Percentiles rank a stretch among this genome's conserved stretches.
These are phyloP conservation scores for Anthrax anthrax DNA, from an alignment of 2,888 invertebrate species.

Conservation along the genomic window DNA sequence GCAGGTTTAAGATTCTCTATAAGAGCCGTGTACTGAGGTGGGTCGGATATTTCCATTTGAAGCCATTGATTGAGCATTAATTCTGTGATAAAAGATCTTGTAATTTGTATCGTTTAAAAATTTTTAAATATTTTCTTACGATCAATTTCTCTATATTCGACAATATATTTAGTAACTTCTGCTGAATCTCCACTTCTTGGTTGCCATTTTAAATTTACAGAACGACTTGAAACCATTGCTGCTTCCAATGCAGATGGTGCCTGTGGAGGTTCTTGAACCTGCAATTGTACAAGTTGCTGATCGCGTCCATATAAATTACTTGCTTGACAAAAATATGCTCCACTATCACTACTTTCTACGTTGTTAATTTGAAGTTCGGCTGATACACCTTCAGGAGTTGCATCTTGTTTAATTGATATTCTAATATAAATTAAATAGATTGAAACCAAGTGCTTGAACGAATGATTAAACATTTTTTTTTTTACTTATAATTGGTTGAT, in stretches of 20 bases:
- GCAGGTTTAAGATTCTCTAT: slow-evolving; percentile 57
- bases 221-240: slow-evolving; percentile 53
- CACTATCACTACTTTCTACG: slow-evolving; percentile 55
- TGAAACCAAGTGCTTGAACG: neutral
- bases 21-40: slow-evolving; percentile 47
- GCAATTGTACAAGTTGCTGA: slow-evolving; percentile 55
- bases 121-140: slow-evolving; percentile 32
- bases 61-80: slow-evolving; percentile 43
- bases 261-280: slow-evolving; percentile 62
- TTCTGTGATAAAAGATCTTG: slow-evolving; percentile 12
- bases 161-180: slow-evolving; percentile 53
- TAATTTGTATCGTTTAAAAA: neutral
- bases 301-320: slow-evolving; percentile 58
- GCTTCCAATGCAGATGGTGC: slow-evolving; percentile 53
- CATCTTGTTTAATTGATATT: slow-evolving; percentile 49
- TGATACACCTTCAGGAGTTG: slow-evolving; percentile 51
- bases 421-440: slow-evolving; percentile 21
- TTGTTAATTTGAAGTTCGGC: slow-evolving; percentile 56
- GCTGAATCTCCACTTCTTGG: slow-evolving; percentile 51
- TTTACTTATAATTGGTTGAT: slow-evolving; percentile 53
- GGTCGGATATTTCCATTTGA: slow-evolving; percentile 48
- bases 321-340: slow-evolving; percentile 64
- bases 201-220: slow-evolving; percentile 63
- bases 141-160: slow-evolving; percentile 50
- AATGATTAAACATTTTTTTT: slow-evolving; percentile 5